Evolutionary conservation across 2,888 invertebrate species (phyloP), one percentile per base, ranked within the genome.

Genomic region (Drosophila picticornis): DNA sequence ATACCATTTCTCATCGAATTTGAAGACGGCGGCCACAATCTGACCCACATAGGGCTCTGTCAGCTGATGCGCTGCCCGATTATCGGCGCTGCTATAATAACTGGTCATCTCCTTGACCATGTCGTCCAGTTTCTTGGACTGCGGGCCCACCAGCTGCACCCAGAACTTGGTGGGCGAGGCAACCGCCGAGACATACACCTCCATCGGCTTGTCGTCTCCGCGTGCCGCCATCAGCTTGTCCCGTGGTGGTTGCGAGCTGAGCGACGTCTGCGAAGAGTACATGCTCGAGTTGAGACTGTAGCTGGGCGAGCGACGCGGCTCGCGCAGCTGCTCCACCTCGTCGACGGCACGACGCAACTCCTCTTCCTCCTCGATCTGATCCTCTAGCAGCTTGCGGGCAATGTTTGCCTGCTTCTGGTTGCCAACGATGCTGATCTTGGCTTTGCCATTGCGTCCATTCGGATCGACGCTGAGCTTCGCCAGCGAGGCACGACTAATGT

Each of bases 101-200:
- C 95, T 95, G 0, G 97, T 97, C 98, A 98, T 98, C 69, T 96
- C 95, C 9, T 95, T 94, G 7, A 97, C 96, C 38, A 98, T 94
- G 57, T 96, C 95, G 92, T 98, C 97, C 22, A 98, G 94, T 91
- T 96, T 95, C 10, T 95, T 94, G 1, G 96, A 96, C 82, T 95
- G 95, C 0, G 96, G 95, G 0, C 97, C 96, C 62, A 96, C 95
- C 74, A 97, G 95, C 94, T 98, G 98, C 13, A 98, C 95, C 97
- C 98, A 98, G 94, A 98, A 98, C 75, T 95, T 94, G 0, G 95
- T 94, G 0, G 98, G 98, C 34, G 96, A 96, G 19, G 96, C 96
- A 75, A 97, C 95, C 0, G 98, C 97, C 0, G 97, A 97, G 5
- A 98, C 96, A 93, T 96, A 98, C 22, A 98, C 97, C 91, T 98